Evolutionary conservation across 2,888 invertebrate species (phyloP), one percentile per base, ranked within the genome.

Genomic region (Drosophila conformis): DNA sequence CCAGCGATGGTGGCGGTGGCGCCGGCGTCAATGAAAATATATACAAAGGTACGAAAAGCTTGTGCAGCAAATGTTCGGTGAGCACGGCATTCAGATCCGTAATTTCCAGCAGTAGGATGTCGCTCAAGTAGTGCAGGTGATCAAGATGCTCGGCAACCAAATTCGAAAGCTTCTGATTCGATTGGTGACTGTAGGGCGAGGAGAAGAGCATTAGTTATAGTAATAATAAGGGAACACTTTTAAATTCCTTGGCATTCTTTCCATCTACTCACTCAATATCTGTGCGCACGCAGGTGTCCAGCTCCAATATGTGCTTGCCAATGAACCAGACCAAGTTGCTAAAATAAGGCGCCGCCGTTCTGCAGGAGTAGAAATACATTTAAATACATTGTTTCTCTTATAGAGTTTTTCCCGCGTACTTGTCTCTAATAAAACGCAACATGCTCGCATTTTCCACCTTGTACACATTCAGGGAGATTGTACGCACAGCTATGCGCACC

Each of bases 301-400:
- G 94, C 92, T 99, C 99, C 82, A 99, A 94, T 80, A 99, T 98
- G 92, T 99, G 98, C 94, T 98, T 99, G 62, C 99, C 99, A 91
- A 99, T 99, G 91, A 99, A 99, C 98, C 99, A 99, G 51, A 99
- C 99, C 66, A 99, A 95, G 94, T 99, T 99, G 82, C 98, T 98
- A 93, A 99, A 99, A 94, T 99, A 99, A 1, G 99, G 99, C 35
- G 98, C 99, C 13, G 99, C 99, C 42, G 99, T 99, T 93, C 97
- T 95, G 82, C 3, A 68, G 48, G 4, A 15, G 8, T 1, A 6
- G 5, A 1, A 10, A 11, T 10, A 10, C 8, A 15, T 38, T 33
- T 40, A 38, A 27, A 27, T 27, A 15, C 11, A 18, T 18, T 2
- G 1, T 25, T 29, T 4, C 2, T 8, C 35, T 15, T 38, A 87